Evolutionary conservation across 2,888 invertebrate genomes (phyloP), one percentile per base, ranked within the genome.

Genomic region (Hydroisotoma schaefferi): DNA sequence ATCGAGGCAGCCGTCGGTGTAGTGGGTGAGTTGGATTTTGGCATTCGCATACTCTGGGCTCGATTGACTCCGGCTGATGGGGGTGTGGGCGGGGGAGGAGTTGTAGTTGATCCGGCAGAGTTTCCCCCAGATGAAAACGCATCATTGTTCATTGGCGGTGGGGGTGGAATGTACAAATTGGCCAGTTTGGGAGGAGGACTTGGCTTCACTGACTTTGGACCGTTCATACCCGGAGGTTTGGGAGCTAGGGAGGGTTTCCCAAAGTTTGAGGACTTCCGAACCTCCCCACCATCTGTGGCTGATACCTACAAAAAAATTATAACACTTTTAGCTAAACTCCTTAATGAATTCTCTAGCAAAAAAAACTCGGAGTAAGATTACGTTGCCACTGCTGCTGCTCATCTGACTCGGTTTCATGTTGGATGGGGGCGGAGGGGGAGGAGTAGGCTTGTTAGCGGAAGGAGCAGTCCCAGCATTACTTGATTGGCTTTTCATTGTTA

Each of bases 231-330:
- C 8, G 90, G 89, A 23, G 91, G 91, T 77, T 89, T 90, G 1
- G 91, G 91, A 26, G 90, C 90, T 69, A 90, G 78, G 76, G 87
- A 84, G 23, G 90, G 90, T 78, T 91, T 92, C 54, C 89, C 89
- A 79, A 85, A 83, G 56, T 65, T 68, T 27, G 12, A 15, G 6
- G 59, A 44, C 40, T 55, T 64, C 20, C 60, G 29, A n/a, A n/a
- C n/a, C 18, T 65, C 61, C 37, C 37, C 38, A 12, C 44, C 44
- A 20, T n/a, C n/a, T n/a, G n/a, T n/a, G n/a, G n/a, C n/a, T n/a
- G n/a, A n/a, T n/a, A 44, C 55, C 12, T 33, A 33, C 33, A 33
- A 33, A 33, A 10, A 8, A 33, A 10, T 44, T 27, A 22, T 15
- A 22, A 22, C 55, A 28, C 29, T 33, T 33, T 15, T 33, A 29